phyloP scores from a whole-genome alignment of 2,888 invertebrate species.

The Notodonta dromedarius region DNA sequence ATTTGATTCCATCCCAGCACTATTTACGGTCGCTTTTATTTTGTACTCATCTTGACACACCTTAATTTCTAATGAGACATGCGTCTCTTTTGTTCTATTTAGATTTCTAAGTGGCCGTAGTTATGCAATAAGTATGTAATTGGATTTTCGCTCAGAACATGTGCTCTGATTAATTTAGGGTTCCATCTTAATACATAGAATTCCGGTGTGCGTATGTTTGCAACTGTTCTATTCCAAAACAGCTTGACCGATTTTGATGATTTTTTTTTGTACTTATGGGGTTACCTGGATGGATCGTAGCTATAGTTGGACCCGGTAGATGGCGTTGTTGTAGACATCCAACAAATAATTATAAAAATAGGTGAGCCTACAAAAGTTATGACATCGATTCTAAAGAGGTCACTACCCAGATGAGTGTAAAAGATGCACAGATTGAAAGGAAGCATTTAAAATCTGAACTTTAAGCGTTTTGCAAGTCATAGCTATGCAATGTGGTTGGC shows the following conservation, averaged over 20 bases:
- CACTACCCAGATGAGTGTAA: background rate
- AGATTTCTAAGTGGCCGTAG: slow-evolving; percentile 41
- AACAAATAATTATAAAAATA: background rate
- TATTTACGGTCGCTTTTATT: slow-evolving; percentile 11
- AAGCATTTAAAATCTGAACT: slow-evolving; percentile 24
- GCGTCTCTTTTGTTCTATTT: slow-evolving; percentile 47
- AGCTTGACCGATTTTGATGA: no score
- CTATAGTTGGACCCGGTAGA: no score
- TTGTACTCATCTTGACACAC: slow-evolving; percentile 16
- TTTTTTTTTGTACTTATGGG: no score
- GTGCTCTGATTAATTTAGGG: slow-evolving; percentile 3
- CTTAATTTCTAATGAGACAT: slow-evolving; percentile 38
- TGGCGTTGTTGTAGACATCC: no score
- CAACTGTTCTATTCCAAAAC: no score
- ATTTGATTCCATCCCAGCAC: background rate
- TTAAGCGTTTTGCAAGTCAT: slow-evolving; percentile 34
- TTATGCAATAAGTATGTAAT: slow-evolving; percentile 22
- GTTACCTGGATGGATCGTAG: no score
- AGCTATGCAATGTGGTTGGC: slow-evolving; percentile 25
- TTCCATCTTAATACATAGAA: background rate
- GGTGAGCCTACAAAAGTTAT: no score
- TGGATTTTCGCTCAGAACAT: slow-evolving; percentile 4
- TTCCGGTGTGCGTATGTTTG: background rate
- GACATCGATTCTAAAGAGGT: background rate
- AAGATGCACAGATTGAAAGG: background rate